Evolutionary conservation across 2,797 vertebrate species (phyloP).

Genomic region (Mareca penelope): DNA sequence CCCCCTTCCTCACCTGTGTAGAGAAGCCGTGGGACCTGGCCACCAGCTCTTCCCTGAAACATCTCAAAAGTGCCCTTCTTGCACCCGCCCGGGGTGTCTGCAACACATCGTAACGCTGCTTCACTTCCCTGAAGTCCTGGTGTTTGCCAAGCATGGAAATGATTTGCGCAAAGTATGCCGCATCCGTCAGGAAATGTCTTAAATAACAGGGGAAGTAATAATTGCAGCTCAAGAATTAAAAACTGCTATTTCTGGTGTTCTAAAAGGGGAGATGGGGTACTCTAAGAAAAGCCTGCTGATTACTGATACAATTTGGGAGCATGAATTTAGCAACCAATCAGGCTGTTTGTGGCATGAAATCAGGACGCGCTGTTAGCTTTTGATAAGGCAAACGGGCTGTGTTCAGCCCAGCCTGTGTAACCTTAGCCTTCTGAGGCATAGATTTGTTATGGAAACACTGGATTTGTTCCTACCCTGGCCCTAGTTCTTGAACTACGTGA

Average conservation of each 20-base stretch:
- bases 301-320: not conserved
- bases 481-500: not conserved
- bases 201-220: not conserved
- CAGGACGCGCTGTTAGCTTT: not conserved
- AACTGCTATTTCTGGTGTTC: not conserved
- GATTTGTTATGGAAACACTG: not conserved
- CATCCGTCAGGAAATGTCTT: not conserved
- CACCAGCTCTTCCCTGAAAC: not conserved
- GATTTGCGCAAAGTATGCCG: not conserved
- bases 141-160: not conserved
- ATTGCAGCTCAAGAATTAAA: not conserved
- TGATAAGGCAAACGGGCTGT: not conserved
- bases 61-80: not conserved
- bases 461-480: not conserved
- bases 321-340: not conserved
- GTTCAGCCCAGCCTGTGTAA: not conserved
- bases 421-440: not conserved
- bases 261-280: not conserved
- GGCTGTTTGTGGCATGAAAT: not conserved
- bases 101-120: accelerated
- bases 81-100: accelerated
- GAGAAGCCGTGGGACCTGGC: not conserved
- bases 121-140: not conserved
- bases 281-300: not conserved
- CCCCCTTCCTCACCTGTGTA: accelerated